A percentile compares a stretch with the other conserved stretches of the same genome.
phyloP scores from a whole-genome alignment of 2,888 invertebrate genomes.

The Latrodectus elegans region DNA sequence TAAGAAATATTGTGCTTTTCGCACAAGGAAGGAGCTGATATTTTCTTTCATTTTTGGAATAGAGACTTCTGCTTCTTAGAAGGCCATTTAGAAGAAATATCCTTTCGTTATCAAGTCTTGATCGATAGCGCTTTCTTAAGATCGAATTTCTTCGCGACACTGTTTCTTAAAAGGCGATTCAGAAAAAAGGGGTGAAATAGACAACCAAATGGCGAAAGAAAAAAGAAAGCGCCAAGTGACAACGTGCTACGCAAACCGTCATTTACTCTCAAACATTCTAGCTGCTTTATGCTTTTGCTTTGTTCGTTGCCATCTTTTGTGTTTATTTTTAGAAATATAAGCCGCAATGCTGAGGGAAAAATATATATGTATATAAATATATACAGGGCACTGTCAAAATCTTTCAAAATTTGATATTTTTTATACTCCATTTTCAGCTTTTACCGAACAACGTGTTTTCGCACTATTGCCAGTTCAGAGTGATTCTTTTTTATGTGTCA shows the following conservation, averaged over 20 bases:
- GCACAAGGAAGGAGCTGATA: conserved; percentile 3
- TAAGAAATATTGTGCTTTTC: conserved; percentile 25
- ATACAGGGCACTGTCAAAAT: conserved; percentile 29
- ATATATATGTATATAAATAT: conserved; percentile 1
- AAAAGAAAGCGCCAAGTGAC: neutral
- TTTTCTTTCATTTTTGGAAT: neutral
- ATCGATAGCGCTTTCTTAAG: conserved; percentile 33
- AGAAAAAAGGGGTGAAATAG: conserved; percentile 39
- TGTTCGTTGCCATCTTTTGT: conserved; percentile 4
- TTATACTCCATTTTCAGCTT: conserved; percentile 10
- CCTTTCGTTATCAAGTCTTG: conserved; percentile 25
- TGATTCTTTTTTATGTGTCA: neutral
- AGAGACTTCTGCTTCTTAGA: conserved; percentile 18
- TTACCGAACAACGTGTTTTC: conserved; percentile 49
- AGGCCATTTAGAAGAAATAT: conserved; percentile 13
- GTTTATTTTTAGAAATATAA: conserved; percentile 46
- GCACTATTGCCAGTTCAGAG: conserved; percentile 14
- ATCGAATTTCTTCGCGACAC: conserved; percentile 33
- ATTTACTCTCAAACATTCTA: conserved; percentile 43
- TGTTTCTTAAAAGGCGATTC: conserved; percentile 26
- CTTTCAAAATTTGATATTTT: conserved; percentile 21
- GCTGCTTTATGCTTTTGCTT: neutral
- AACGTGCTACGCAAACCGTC: conserved; percentile 39
- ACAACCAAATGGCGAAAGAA: conserved; percentile 38
- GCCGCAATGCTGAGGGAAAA: conserved; percentile 19